Evolutionary conservation across 2,113 vertebrate genomes (phyloP), one percentile per base, ranked within the genome.

Genomic region (Malurus alboscapulatus): DNA sequence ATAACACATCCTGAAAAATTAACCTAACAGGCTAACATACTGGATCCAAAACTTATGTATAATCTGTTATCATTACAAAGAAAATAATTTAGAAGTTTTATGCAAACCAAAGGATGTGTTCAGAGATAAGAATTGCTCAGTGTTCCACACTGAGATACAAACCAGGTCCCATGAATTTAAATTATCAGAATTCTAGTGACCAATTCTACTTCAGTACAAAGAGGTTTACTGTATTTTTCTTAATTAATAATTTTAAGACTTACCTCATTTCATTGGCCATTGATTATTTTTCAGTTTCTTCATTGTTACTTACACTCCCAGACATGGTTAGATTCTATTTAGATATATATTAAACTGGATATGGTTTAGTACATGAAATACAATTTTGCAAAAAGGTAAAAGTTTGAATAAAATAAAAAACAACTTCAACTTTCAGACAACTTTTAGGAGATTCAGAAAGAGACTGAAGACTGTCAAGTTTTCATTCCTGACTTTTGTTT

Each of bases 261-360:
- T 71, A 30, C 30, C 25, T 83, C 9, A 44, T 90, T 94, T 89
- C 15, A 85, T 82, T 82, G 6, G 12, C 32, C 25, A 72, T 79
- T 38, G 27, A 54, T 95, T 92, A 80, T 76, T 95, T 95, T 62
- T 74, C 71, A 78, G 63, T 80, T 77, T 54, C 44, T 92, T 87
- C 12, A 38, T 57, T 81, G 88, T 88, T 91, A 12, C 42, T 75
- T 69, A 17, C 17, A 51, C 47, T 53, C 6, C 5, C 32, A 86
- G 30, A 44, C 62, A 79, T 34, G 29, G 22, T 88, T 59, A 85
- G 30, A 74, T 91, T 78, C 30, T 83, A 44, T 89, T 96, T 92
- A 84, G n/a, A 90, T 84, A n/a, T 1, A 1, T 87, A 44, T 86
- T 82, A 14, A 58, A 69, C 12, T 24, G 34, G 63, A 45, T 44